Conservation (phyloP, 2,797 vertebrate species). For the Oreochromis grahami region DNA sequence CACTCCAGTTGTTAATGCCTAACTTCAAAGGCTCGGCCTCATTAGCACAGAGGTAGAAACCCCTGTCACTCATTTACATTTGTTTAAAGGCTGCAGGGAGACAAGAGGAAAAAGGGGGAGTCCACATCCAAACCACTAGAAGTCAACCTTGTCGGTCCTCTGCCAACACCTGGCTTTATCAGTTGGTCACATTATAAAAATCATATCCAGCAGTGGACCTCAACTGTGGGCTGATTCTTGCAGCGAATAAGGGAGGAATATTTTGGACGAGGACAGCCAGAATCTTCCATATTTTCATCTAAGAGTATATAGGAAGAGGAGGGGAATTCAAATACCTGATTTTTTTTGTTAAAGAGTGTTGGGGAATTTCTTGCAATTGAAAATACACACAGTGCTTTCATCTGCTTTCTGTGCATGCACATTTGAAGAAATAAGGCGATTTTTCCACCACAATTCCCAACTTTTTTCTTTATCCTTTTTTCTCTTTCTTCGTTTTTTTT, state of each 20-base stretch:
- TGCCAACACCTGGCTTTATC: conserved; percentile 68
- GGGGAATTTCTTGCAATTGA: neutral
- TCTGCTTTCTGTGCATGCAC: conserved; percentile 11
- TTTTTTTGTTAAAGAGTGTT: neutral
- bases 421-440: conserved; percentile 52
- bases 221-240: conserved; percentile 44
- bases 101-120: conserved; percentile 55
- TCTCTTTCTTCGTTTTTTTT: conserved; percentile 67
- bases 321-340: conserved; percentile 9
- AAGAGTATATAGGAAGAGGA: neutral
- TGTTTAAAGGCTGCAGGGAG: conserved; percentile 75
- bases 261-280: conserved; percentile 13
- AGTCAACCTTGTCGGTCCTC: conserved; percentile 71
- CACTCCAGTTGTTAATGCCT: conserved; percentile 82
- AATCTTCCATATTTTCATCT: neutral
- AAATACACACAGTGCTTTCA: conserved; percentile 22
- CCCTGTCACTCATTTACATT: conserved; percentile 83
- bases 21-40: conserved; percentile 84
- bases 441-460: conserved; percentile 76
- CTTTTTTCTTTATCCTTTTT: conserved; percentile 75
- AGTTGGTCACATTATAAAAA: conserved; percentile 65
- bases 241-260: conserved; percentile 34
- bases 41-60: conserved; percentile 84
- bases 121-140: conserved; percentile 75
- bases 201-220: conserved; percentile 58